These are phyloP conservation scores for Myopa testacea DNA, from an alignment of 2,888 invertebrate genomes.

Conservation along the genomic window DNA sequence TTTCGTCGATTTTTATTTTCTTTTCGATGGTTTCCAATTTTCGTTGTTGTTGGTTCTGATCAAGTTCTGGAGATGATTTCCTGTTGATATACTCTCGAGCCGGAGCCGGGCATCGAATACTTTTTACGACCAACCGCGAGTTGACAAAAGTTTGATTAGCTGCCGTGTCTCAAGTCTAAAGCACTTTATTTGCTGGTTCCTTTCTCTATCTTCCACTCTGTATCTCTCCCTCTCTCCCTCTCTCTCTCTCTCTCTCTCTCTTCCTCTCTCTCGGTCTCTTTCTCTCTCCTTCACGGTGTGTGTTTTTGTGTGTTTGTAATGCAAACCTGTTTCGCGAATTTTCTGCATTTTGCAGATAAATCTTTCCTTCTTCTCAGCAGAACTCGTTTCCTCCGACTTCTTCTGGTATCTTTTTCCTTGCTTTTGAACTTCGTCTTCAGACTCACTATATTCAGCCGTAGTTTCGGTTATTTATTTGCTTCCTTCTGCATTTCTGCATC, in stretches of 20 bases:
- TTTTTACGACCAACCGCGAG: constrained; percentile 8
- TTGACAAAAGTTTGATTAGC: constrained; percentile 39
- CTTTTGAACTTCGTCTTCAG: constrained; percentile 6
- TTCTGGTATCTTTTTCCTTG: not conserved
- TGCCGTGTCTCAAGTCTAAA: not conserved
- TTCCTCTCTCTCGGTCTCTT: not conserved
- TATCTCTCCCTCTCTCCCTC: not conserved
- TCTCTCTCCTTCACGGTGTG: not conserved
- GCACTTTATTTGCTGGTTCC: no score
- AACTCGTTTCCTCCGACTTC: constrained; percentile 28
- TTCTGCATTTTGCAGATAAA: constrained; percentile 37
- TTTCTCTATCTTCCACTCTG: no score
- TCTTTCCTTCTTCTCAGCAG: constrained; percentile 8
- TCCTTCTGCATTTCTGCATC: not conserved
- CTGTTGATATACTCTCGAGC: constrained; percentile 25
- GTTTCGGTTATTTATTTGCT: constrained; percentile 1
- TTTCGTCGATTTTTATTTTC: no score
- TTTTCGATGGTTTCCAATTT: not conserved
- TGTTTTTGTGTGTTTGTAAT: not conserved
- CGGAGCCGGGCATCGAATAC: not conserved
- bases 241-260: no score
- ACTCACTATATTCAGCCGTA: not conserved
- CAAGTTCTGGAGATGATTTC: constrained; percentile 30
- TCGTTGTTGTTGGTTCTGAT: not conserved
- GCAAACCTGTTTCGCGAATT: constrained; percentile 35